These are phyloP conservation scores for Tauraco erythrolophus DNA, from an alignment of 2,113 vertebrate species.

Conservation along the genomic window DNA sequence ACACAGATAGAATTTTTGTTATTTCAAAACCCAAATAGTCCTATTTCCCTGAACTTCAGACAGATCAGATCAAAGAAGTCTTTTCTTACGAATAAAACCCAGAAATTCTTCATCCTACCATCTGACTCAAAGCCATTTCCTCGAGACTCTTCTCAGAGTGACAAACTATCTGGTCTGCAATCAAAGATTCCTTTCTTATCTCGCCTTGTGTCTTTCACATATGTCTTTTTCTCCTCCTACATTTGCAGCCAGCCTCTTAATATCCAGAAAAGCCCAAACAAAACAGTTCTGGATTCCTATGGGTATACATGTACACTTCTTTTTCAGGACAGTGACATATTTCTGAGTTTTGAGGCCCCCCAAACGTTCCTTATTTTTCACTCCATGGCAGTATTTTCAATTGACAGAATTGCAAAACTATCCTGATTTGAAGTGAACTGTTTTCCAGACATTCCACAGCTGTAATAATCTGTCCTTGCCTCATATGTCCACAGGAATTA, in stretches of 20 bases:
- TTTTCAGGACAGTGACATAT: not conserved
- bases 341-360: not conserved
- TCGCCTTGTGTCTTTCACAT: not conserved
- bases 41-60: not conserved
- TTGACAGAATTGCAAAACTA: conserved; percentile 1
- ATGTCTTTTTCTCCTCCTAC: not conserved
- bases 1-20: not conserved
- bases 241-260: not conserved
- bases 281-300: not conserved
- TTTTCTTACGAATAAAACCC: not conserved
- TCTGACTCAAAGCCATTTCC: not conserved
- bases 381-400: not conserved
- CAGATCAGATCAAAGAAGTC: not conserved
- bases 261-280: not conserved
- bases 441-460: conserved; percentile 6
- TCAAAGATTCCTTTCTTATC: not conserved
- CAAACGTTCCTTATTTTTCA: not conserved
- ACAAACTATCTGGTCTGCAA: not conserved
- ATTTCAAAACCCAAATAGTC: not conserved
- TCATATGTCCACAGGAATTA: not conserved
- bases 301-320: not conserved
- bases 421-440: not conserved
- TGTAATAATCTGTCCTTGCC: not conserved
- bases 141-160: not conserved
- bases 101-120: not conserved